Evolutionary conservation across 2,113 vertebrate species (phyloP).

Genomic region (Connochaetes taurinus): DNA sequence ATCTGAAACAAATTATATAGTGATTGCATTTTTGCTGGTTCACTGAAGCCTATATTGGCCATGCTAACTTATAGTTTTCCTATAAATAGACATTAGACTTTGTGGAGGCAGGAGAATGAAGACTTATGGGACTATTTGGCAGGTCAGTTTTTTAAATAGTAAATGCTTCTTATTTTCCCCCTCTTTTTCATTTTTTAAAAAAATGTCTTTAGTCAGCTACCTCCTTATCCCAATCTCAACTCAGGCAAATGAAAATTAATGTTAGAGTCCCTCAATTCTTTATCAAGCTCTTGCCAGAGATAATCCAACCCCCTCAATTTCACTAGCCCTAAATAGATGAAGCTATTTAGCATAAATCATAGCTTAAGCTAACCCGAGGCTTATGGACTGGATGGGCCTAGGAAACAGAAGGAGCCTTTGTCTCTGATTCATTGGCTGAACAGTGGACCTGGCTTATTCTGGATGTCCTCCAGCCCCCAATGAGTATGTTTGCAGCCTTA

Average conservation of each 20-base stretch:
- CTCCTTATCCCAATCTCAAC: neutral
- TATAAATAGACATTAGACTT: neutral
- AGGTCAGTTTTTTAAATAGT: neutral
- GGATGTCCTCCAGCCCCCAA: neutral
- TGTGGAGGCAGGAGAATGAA: neutral
- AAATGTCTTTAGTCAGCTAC: neutral
- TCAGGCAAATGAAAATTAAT: neutral
- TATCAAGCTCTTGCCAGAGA: neutral
- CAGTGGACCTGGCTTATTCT: neutral
- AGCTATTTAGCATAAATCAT: slow-evolving; percentile 26
- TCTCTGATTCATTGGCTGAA: neutral
- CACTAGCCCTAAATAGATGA: neutral
- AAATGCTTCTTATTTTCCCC: neutral
- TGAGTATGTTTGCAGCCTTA: neutral
- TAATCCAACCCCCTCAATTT: neutral
- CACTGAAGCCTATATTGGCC: neutral
- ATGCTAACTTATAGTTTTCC: neutral
- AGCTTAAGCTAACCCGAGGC: neutral
- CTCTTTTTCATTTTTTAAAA: neutral
- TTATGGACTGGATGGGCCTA: neutral
- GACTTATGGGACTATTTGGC: neutral
- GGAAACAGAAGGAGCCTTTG: slow-evolving; percentile 12
- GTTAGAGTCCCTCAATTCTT: slow-evolving; percentile 4
- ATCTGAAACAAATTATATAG: neutral
- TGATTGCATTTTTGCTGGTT: neutral